phyloP scores from a whole-genome alignment of 2,797 vertebrate species.

The Anabas testudineus region DNA sequence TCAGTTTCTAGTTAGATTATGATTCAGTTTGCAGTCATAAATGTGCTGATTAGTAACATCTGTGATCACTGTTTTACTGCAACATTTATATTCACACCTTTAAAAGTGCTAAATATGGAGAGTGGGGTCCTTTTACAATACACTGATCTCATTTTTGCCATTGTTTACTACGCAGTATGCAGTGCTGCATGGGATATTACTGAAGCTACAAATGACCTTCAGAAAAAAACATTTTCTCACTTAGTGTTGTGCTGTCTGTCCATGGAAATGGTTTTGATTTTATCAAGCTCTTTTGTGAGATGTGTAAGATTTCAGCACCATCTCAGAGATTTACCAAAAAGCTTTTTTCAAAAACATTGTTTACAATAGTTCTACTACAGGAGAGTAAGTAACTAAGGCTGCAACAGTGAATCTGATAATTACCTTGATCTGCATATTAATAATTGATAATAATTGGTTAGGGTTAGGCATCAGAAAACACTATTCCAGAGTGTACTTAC shows the following conservation, averaged over 20 bases:
- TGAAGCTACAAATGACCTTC: background rate
- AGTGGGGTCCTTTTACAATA: background rate
- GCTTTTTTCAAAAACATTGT: too few species aligned
- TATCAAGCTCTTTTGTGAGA: conserved; percentile 1
- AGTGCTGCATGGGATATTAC: background rate
- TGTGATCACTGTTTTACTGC: background rate
- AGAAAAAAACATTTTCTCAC: background rate
- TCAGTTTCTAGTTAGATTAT: background rate
- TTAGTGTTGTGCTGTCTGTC: background rate
- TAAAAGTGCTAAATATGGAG: background rate
- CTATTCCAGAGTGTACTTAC: too few species aligned
- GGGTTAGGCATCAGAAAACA: too few species aligned
- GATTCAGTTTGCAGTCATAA: background rate
- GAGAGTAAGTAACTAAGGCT: background rate
- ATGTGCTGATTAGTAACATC: conserved; percentile 4
- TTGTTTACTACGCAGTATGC: background rate
- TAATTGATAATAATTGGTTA: too few species aligned
- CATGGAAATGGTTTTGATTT: background rate
- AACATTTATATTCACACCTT: conserved; percentile 14
- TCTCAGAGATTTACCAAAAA: background rate
- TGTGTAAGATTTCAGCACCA: background rate
- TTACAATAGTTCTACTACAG: background rate
- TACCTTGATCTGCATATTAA: too few species aligned
- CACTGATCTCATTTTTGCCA: conserved; percentile 8
- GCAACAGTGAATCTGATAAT: background rate